phyloP scores from a whole-genome alignment of 1,140 invertebrate genomes.

The Hypothenemus hampei region DNA sequence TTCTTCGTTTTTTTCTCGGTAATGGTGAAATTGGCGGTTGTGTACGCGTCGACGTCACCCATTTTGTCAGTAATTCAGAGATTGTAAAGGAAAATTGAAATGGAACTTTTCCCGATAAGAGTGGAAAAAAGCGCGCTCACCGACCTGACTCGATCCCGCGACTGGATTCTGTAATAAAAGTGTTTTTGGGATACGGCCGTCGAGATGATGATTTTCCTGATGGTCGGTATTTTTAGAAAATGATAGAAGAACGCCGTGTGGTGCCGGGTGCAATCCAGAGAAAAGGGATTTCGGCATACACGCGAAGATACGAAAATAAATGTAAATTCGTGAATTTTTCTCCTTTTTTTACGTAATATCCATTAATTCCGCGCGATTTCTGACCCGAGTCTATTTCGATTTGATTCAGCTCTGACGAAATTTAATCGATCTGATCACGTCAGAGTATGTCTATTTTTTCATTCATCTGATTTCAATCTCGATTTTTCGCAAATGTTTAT shows the following conservation, averaged over 20 bases:
- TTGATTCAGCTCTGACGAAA: conserved; percentile 4
- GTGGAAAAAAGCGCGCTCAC: conserved; percentile 27
- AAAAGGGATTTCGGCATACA: conserved; percentile 20
- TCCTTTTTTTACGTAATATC: conserved; percentile 33
- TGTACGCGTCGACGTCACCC: conserved; percentile 74
- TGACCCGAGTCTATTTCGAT: neutral
- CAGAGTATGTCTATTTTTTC: no score
- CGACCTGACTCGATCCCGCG: conserved; percentile 29
- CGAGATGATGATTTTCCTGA: conserved; percentile 35
- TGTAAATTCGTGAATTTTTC: no score
- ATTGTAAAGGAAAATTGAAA: no score
- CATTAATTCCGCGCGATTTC: conserved; percentile 22
- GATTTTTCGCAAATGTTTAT: no score
- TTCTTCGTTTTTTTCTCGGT: conserved; percentile 82
- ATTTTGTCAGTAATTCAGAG: no score
- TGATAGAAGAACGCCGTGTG: conserved; percentile 43
- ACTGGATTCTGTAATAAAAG: conserved; percentile 41
- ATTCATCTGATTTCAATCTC: no score
- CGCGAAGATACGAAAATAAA: conserved; percentile 28
- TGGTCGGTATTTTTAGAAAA: conserved; percentile 47
- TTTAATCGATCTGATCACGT: no score
- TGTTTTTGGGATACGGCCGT: conserved; percentile 37
- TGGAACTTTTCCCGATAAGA: no score
- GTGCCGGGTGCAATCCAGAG: conserved; percentile 44
- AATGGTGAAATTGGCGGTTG: conserved; percentile 74